Evolutionary conservation across 2,113 vertebrate species (phyloP).

Genomic region (Haemorhous mexicanus): DNA sequence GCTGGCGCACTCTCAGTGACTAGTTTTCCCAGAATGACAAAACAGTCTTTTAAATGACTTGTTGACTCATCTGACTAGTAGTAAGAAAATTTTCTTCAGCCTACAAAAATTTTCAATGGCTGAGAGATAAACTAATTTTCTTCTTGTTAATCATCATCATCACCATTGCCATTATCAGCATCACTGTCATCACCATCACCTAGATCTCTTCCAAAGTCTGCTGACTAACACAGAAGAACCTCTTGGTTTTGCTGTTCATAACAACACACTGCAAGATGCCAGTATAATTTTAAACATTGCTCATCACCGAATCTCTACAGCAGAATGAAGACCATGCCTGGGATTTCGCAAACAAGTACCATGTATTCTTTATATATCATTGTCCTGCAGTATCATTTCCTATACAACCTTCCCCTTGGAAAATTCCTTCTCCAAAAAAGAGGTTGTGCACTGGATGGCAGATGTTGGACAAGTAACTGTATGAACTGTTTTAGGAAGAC

Average conservation of each 20-base stretch:
- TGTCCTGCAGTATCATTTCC: background rate
- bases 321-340: background rate
- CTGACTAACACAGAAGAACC: background rate
- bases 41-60: background rate
- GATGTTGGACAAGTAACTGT: background rate
- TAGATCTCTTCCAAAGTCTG: background rate
- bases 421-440: background rate
- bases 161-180: background rate
- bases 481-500: background rate
- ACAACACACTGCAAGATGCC: background rate
- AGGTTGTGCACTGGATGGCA: background rate
- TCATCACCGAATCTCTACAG: background rate
- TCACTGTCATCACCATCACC: background rate
- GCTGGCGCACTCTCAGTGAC: background rate
- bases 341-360: background rate
- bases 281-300: background rate
- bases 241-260: background rate
- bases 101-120: background rate
- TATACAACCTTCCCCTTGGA: background rate
- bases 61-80: background rate
- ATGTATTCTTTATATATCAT: background rate
- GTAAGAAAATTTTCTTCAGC: background rate
- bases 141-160: background rate
- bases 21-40: background rate
- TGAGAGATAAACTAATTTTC: background rate